These are phyloP conservation scores for Microcebus murinus DNA, from an alignment of 2,113 vertebrate genomes.

Conservation along the genomic window DNA sequence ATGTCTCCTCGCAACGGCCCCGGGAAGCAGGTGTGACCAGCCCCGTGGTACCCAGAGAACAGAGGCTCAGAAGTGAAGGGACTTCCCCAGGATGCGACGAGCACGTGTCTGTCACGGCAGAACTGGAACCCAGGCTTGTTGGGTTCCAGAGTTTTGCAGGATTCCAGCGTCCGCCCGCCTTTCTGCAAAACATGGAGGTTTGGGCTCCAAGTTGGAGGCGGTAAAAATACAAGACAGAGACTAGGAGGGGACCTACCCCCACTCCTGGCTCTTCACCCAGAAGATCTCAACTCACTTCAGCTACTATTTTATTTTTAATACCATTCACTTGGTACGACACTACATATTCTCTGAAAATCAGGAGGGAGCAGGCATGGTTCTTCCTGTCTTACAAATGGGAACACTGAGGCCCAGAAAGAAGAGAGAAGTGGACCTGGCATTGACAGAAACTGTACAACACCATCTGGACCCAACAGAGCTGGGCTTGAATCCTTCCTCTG, in stretches of 20 bases:
- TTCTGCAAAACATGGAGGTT: fast-evolving
- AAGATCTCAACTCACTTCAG: neutral
- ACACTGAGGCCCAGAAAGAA: neutral
- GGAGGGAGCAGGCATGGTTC: neutral
- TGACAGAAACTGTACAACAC: neutral
- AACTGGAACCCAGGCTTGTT: fast-evolving
- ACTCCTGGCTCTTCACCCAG: neutral
- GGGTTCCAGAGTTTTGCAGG: neutral
- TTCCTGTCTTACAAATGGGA: neutral
- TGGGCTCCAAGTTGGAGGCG: neutral
- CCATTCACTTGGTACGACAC: neutral
- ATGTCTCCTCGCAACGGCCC: neutral
- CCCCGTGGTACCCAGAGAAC: fast-evolving
- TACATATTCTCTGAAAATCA: neutral
- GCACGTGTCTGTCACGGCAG: fast-evolving
- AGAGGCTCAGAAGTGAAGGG: neutral
- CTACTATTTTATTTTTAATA: neutral
- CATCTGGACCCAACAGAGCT: neutral
- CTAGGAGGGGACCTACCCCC: neutral
- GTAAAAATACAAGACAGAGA: neutral
- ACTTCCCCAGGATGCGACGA: fast-evolving
- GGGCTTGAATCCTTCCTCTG: neutral
- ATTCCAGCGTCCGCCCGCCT: fast-evolving
- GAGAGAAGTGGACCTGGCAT: neutral
- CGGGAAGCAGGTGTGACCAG: neutral